phyloP scores from a whole-genome alignment of 2,888 invertebrate genomes.

The Lottia scabra region DNA sequence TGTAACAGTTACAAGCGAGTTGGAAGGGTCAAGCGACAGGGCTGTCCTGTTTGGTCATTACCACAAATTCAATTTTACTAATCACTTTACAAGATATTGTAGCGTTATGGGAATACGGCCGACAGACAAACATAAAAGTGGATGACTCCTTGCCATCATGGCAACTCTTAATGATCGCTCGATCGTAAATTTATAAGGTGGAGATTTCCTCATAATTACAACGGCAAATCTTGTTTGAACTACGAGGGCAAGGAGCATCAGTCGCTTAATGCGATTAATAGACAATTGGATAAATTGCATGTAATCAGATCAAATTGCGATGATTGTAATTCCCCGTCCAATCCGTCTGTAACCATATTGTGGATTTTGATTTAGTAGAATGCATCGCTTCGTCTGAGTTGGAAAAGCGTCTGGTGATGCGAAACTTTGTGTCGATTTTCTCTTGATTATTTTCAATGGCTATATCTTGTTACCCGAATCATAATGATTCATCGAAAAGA shows the following conservation, averaged over 20 bases:
- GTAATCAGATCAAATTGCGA: slow-evolving; percentile 20
- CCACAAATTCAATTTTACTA: neutral
- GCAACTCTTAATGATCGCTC: neutral
- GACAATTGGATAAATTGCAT: slow-evolving; percentile 26
- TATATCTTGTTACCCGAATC: slow-evolving; percentile 9
- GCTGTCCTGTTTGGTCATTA: neutral
- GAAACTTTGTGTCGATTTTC: slow-evolving; percentile 7
- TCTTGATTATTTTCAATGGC: slow-evolving; percentile 6
- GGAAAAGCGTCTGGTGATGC: slow-evolving; percentile 15
- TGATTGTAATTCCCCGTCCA: slow-evolving; percentile 16
- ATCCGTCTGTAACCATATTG: slow-evolving; percentile 8
- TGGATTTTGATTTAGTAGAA: slow-evolving; percentile 15
- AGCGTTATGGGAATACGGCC: neutral
- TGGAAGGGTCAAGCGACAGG: too few relatives aligned
- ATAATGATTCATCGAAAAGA: neutral
- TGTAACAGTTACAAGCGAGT: too few relatives aligned
- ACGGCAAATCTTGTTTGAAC: neutral
- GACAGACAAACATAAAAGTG: neutral
- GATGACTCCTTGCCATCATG: neutral
- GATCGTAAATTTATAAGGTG: neutral
- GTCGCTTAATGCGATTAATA: slow-evolving; percentile 20
- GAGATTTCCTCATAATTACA: neutral
- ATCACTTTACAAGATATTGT: neutral
- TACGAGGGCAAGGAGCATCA: neutral
- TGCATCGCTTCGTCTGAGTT: slow-evolving; percentile 16